A percentile compares a stretch with the other conserved stretches of the same genome.
phyloP scores from a whole-genome alignment of 2,888 invertebrate species.

The Arrhopalites spinosus region DNA sequence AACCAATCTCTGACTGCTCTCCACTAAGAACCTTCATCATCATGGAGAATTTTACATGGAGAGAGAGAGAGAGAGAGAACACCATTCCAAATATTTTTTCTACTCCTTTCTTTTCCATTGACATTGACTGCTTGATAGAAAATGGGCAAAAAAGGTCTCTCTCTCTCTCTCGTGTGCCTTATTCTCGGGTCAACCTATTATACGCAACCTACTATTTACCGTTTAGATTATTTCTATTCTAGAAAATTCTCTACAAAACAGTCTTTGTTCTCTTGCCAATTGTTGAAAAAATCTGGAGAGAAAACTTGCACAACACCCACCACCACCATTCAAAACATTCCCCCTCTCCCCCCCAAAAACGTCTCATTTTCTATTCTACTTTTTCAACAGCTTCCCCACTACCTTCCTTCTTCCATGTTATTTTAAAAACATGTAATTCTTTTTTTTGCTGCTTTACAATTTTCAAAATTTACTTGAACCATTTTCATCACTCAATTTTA shows the following conservation, averaged over 20 bases:
- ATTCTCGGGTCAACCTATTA: conserved; percentile 34
- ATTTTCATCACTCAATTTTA: conserved; percentile 4
- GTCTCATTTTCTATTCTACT: conserved; percentile 12
- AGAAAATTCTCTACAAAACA: neutral
- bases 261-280: neutral
- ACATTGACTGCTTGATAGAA: neutral
- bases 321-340: neutral
- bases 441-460: too few relatives aligned
- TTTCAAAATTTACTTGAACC: neutral
- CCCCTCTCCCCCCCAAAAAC: neutral
- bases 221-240: conserved; percentile 30
- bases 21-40: too few relatives aligned
- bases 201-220: conserved; percentile 30
- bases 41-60: neutral
- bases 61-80: neutral
- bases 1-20: neutral
- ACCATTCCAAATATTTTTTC: too few relatives aligned
- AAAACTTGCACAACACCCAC: conserved; percentile 12
- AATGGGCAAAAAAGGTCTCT: conserved; percentile 16
- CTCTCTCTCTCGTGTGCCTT: neutral
- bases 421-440: too few relatives aligned
- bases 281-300: neutral
- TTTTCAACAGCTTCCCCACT: conserved; percentile 10
- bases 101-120: neutral
- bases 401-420: too few relatives aligned